Evolutionary conservation across 2,888 invertebrate species (phyloP), one percentile per base, ranked within the genome.

Genomic region (Lasioglossum malachurum): DNA sequence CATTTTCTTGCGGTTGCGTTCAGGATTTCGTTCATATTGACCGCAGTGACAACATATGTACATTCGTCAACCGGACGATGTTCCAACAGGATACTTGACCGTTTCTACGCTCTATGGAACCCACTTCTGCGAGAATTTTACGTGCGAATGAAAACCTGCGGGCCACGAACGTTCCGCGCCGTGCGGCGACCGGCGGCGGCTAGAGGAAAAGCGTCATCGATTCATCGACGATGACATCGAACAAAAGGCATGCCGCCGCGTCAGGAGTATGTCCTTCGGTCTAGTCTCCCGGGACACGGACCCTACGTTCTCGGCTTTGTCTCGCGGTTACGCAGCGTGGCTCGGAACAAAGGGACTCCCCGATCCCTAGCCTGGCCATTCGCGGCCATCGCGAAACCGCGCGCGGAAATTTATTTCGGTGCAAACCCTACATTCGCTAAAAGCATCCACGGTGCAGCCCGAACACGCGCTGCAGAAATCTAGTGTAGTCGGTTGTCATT

Each of bases 301-400:
- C 69, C 67, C 67, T 75, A 73, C 44, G 31, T 67, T 72, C 75
- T 49, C 72, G 77, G 78, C 84, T 89, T 90, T 84, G 84, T 83
- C 77, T 87, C 73, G 87, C 80, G 86, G 92, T 90, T 89, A 90
- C 89, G 92, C 86, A 67, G 76, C 74, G 71, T 87, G 89, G 78
- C 79, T 82, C 38, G 75, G 88, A 87, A 92, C 92, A 92, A 92
- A 91, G 88, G 88, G 76, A 80, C 71, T 87, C 77, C 73, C 38
- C 88, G 85, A 84, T 80, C 82, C n/a, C 23, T 81, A 79, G 80
- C 46, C 75, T 67, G 80, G 81, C 79, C 89, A 72, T 83, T 87
- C 80, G 19, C 80, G 71, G 76, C 31, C 75, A 53, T 46, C 67
- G 60, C 38, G 75, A 73, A 53, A 53, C 64, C 27, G 38, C 71